Base-by-base conservation (phyloP, 2,888 invertebrate species). In the Plagodis pulveraria region DNA sequence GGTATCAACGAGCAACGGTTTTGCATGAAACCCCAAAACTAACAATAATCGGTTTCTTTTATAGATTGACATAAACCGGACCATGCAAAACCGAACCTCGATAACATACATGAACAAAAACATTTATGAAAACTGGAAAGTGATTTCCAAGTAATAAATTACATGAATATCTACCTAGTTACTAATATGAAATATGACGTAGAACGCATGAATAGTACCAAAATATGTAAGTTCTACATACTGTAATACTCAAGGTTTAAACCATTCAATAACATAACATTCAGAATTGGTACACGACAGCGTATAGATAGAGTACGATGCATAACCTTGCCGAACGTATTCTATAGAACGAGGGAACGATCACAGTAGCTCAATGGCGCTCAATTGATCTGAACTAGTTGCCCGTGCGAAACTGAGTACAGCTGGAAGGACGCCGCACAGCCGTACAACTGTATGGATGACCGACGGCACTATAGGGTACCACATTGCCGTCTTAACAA, bases 351-450 rank as follows among this genome's bases (percentile, higher is more conserved):
- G 83, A 83, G 87, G 87, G 87, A 84, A 78, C 67, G 62, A 66
- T 56, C 58, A 58, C 79, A 80, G 76, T 72, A 73, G 77, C 87
- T 90, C 85, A 89, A 89, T 89, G 86, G 80, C 86, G 76, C 73
- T 87, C 91, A 91, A 91, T 91, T 91, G 91, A 84, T 81, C 80
- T 80, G 85, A 87, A 83, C 87, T 89, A 89, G 86, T 86, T 88
- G 84, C 78, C 84, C 84, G 83, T 86, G 87, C 87, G 84, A 89
- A 88, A 83, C 86, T 84, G 79, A 80, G 77, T 72, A 73, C 74
- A 69, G 67, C 73, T 74, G 77, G 80, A 84, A 84, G 82, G 82
- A 81, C 81, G 71, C 10, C 40, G 10, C 73, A 76, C 73, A 76
- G 73, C 67, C 77, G 75, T 74, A 76, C 73, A 77, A 69, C 68